phyloP scores from a whole-genome alignment of 2,888 invertebrate genomes.

The Herminia tarsipennalis region DNA sequence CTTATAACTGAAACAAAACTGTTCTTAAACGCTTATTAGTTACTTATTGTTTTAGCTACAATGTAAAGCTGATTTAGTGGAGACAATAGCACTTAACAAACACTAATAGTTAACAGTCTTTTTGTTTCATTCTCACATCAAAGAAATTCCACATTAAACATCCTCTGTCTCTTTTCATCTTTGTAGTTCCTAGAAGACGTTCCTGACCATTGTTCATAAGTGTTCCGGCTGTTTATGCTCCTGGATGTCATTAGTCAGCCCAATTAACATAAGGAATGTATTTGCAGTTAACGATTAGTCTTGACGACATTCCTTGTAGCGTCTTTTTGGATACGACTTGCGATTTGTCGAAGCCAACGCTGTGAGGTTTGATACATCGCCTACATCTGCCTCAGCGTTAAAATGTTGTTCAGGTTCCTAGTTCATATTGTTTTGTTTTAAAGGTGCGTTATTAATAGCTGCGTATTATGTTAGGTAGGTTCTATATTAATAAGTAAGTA shows the following conservation, averaged over 20 bases:
- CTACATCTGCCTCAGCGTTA: conserved; percentile 28
- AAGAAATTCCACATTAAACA: conserved; percentile 10
- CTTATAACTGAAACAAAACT: too few relatives aligned
- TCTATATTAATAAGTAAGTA: too few relatives aligned
- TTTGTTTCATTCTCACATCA: conserved; percentile 16
- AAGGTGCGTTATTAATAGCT: not conserved
- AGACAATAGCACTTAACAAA: conserved; percentile 1
- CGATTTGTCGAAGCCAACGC: conserved; percentile 41
- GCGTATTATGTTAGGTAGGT: not conserved
- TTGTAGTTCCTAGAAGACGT: conserved; percentile 33
- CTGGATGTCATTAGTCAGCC: conserved; percentile 50
- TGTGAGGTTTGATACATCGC: conserved; percentile 36
- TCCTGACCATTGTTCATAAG: conserved; percentile 50
- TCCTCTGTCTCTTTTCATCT: conserved; percentile 4
- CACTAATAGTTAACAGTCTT: too few relatives aligned
- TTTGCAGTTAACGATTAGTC: conserved; percentile 52
- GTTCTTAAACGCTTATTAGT: too few relatives aligned
- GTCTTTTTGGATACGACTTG: conserved; percentile 38
- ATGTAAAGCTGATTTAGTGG: not conserved
- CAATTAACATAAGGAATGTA: conserved; percentile 61
- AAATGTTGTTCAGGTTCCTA: conserved; percentile 1
- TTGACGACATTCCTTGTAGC: conserved; percentile 29
- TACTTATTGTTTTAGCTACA: not conserved
- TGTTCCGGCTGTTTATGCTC: conserved; percentile 49
- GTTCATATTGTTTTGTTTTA: conserved; percentile 1